Percentiles rank a stretch among this genome's conserved stretches.
phyloP scores from a whole-genome alignment of 2,888 invertebrate species.

The Meteorus cinctellus region DNA sequence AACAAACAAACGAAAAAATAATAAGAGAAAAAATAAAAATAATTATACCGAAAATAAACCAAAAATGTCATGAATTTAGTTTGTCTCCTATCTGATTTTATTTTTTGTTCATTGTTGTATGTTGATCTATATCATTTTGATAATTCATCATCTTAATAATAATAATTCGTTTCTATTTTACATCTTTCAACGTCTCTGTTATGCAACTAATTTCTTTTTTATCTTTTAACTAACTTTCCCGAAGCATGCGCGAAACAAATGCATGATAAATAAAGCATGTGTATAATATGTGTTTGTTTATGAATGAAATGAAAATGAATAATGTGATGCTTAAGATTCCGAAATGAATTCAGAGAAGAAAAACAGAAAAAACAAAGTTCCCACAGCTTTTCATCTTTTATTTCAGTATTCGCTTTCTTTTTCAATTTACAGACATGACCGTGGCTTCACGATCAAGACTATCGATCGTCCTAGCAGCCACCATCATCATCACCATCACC shows the following conservation, averaged over 20 bases:
- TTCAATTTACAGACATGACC: conserved; percentile 63
- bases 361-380: conserved; percentile 18
- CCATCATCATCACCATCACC: conserved; percentile 47
- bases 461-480: conserved; percentile 64
- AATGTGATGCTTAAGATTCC: neutral
- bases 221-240: conserved; percentile 17
- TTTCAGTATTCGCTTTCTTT: conserved; percentile 38
- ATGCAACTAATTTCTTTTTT: conserved; percentile 11
- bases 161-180: neutral
- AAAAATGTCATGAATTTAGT: conserved; percentile 16
- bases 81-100: neutral
- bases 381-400: conserved; percentile 4
- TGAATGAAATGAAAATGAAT: neutral
- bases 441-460: conserved; percentile 67
- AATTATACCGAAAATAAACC: neutral
- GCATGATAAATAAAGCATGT: neutral
- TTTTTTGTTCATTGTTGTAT: neutral
- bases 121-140: neutral
- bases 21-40: neutral
- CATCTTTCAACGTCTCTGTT: neutral
- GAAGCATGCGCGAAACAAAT: neutral
- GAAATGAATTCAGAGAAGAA: neutral
- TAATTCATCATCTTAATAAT: no score
- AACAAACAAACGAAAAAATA: conserved; percentile 11
- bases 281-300: neutral